Percentiles rank a stretch among this genome's conserved stretches.
Conservation (phyloP, 1,140 invertebrate genomes). For the Muscidifurax raptorellus region DNA sequence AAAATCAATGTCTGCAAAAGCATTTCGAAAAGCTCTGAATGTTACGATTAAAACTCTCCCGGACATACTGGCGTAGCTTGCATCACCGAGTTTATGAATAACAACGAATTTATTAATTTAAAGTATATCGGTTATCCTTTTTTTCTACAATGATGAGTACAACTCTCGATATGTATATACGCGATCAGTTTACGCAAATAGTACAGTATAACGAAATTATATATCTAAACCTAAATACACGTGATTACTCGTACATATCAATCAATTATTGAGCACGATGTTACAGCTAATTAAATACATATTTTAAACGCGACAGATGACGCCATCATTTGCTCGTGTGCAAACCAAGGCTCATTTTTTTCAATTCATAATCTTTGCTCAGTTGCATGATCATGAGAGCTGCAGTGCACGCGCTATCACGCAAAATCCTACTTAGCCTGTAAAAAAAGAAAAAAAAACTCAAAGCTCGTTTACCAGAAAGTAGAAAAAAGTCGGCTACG, state of each 20-base stretch:
- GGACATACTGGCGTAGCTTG: not conserved
- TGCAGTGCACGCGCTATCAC: not conserved
- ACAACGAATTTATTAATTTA: not conserved
- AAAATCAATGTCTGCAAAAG: not conserved
- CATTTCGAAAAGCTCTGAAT: not conserved
- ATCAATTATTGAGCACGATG: not conserved
- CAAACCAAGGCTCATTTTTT: too few species aligned
- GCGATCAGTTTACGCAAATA: not conserved
- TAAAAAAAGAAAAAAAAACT: not conserved
- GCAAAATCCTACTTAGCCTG: slow-evolving; percentile 4
- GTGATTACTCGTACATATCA: not conserved
- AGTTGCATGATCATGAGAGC: too few species aligned
- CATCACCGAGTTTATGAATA: not conserved
- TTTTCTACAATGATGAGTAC: not conserved
- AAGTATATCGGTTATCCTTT: not conserved
- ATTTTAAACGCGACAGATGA: not conserved
- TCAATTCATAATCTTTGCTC: too few species aligned
- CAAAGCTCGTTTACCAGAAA: not conserved
- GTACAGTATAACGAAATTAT: not conserved
- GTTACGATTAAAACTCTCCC: not conserved
- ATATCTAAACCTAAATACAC: not conserved
- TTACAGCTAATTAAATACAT: not conserved
- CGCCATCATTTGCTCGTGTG: not conserved
- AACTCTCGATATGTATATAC: not conserved
- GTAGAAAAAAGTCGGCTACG: not conserved